These are phyloP conservation scores for Andrena camellia DNA, from an alignment of 2,888 invertebrate genomes.

Conservation along the genomic window DNA sequence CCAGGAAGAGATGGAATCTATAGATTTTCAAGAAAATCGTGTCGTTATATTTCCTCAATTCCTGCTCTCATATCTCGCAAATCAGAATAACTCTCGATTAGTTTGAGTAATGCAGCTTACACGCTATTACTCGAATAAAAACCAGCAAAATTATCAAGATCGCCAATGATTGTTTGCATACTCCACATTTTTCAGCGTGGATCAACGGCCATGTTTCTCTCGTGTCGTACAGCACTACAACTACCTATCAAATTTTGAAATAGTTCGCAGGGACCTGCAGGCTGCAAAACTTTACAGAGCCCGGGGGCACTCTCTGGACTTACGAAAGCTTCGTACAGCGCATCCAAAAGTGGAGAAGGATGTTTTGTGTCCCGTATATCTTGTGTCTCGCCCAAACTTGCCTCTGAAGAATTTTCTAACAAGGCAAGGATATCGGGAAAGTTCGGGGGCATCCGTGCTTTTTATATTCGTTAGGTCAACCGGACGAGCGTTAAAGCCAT, in stretches of 20 bases:
- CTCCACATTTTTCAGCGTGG: background rate
- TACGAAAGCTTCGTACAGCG: slow-evolving; percentile 16
- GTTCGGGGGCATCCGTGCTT: background rate
- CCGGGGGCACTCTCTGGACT: slow-evolving; percentile 47
- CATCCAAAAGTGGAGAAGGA: slow-evolving; percentile 47
- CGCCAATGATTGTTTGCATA: background rate
- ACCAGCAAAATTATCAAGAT: background rate
- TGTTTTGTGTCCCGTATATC: slow-evolving; percentile 38
- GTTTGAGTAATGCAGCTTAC: too few relatives aligned
- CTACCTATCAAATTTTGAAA: slow-evolving; percentile 3
- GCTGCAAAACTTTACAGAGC: slow-evolving; percentile 42
- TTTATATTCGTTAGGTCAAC: background rate
- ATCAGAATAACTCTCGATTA: too few relatives aligned
- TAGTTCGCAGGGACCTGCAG: slow-evolving; percentile 28
- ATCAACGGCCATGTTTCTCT: slow-evolving; percentile 14
- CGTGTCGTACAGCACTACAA: slow-evolving; percentile 13
- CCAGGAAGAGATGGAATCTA: too few relatives aligned
- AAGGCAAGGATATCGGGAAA: background rate
- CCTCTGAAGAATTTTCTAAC: background rate
- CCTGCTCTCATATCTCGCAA: too few relatives aligned
- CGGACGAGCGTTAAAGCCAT: background rate
- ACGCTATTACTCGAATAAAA: too few relatives aligned
- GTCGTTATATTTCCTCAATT: too few relatives aligned
- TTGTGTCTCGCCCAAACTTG: slow-evolving; percentile 27
- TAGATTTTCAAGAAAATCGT: too few relatives aligned